A percentile compares a stretch with the other conserved stretches of the same genome.
phyloP scores from a whole-genome alignment of 2,797 vertebrate species.

The Telmatherina bonti region DNA sequence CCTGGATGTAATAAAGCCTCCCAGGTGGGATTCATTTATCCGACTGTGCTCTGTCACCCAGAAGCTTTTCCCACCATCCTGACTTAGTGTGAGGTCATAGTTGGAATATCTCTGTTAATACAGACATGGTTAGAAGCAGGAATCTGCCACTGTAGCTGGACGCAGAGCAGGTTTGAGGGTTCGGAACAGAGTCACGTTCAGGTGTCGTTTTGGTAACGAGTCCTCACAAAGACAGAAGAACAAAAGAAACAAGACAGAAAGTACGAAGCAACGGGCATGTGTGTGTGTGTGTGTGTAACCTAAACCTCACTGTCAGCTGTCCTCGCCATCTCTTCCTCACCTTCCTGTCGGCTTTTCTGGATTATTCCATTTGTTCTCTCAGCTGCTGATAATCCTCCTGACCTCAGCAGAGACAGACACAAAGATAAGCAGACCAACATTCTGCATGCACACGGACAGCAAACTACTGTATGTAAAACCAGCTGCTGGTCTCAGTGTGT shows the following conservation, averaged over 20 bases:
- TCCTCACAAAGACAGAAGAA: slow-evolving; percentile 6
- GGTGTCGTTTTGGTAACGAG: not conserved
- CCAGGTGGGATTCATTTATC: no score
- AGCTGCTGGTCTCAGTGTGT: no score
- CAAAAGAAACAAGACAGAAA: not conserved
- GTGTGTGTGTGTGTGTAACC: slow-evolving; percentile 35
- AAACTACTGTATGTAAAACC: not conserved
- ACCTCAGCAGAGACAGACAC: slow-evolving; percentile 21
- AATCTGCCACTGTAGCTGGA: no score
- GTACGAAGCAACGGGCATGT: not conserved
- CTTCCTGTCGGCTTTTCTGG: slow-evolving; percentile 57
- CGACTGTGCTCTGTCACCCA: no score
- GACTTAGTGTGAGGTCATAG: no score
- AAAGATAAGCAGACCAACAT: not conserved
- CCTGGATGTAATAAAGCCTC: no score
- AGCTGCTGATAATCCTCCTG: slow-evolving; percentile 67
- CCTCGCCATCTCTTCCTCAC: slow-evolving; percentile 29
- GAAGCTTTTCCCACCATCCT: no score
- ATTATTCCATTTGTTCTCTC: slow-evolving; percentile 77
- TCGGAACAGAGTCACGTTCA: not conserved
- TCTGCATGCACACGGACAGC: not conserved
- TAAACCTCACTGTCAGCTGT: slow-evolving; percentile 50
- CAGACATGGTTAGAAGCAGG: no score
- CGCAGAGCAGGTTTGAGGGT: not conserved
- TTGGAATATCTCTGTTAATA: no score